These are phyloP conservation scores for Heliocidaris erythrogramma DNA, from an alignment of 35 echinoderm and acorn worm species.

Conservation along the genomic window DNA sequence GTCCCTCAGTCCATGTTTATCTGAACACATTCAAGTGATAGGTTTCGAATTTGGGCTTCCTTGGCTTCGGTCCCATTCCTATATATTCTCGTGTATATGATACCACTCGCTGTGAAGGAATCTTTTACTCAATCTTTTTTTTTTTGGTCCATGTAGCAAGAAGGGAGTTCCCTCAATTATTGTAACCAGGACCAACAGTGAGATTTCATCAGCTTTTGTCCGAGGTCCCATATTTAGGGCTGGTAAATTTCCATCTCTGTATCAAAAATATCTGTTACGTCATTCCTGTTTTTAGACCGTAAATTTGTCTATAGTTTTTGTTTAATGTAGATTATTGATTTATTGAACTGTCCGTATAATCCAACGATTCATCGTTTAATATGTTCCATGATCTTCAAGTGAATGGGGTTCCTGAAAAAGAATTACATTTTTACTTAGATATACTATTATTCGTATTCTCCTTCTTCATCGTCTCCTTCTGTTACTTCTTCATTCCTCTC, in stretches of 20 bases:
- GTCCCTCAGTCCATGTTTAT: no score
- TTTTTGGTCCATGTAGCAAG: neutral
- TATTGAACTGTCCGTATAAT: no score
- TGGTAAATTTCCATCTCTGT: neutral
- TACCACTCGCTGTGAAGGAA: neutral
- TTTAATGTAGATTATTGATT: no score
- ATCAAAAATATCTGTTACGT: neutral
- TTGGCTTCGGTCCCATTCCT: neutral
- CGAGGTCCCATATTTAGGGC: neutral
- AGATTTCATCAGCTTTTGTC: neutral
- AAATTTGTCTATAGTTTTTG: neutral
- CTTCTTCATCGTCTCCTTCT: no score
- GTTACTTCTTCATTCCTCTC: no score
- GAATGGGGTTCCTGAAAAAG: no score
- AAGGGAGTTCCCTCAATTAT: neutral
- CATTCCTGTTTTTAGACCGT: neutral
- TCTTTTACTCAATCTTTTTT: neutral
- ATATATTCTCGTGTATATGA: neutral
- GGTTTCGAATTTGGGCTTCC: no score
- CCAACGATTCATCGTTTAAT: no score
- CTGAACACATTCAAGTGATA: no score
- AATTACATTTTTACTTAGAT: no score
- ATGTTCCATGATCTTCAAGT: no score
- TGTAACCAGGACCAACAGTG: neutral
- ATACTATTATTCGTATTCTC: no score